phyloP scores from a whole-genome alignment of 1,140 invertebrate genomes.

The Stegodyphus dumicola region DNA sequence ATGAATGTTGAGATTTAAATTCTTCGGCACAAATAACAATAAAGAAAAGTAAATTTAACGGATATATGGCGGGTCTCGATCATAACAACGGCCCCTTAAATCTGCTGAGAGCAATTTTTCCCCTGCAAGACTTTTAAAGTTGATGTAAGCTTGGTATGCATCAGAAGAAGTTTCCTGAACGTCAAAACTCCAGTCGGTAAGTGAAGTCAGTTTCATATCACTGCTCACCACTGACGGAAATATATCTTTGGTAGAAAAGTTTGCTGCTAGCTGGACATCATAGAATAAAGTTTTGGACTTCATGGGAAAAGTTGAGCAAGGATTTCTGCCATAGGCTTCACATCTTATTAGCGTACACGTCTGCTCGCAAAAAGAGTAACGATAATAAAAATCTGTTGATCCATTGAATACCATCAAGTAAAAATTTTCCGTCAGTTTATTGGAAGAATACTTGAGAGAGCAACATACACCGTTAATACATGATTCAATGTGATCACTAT shows the following conservation, averaged over 20 bases:
- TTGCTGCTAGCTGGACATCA: background rate
- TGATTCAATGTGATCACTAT: slow-evolving; percentile 1
- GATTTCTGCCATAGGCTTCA: background rate
- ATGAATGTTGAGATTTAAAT: too few species aligned
- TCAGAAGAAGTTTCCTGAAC: background rate
- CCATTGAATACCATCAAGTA: slow-evolving; percentile 44
- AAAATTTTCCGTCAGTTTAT: background rate
- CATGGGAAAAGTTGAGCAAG: slow-evolving; percentile 18
- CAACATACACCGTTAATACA: slow-evolving; percentile 63
- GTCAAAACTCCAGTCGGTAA: background rate
- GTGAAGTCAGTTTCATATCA: slow-evolving; percentile 2
- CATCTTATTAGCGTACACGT: slow-evolving; percentile 53
- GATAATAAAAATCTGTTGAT: background rate
- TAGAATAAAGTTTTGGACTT: slow-evolving; percentile 17
- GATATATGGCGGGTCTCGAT: slow-evolving; percentile 37
- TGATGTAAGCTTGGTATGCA: background rate
- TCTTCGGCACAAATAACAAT: too few species aligned
- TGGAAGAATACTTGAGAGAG: slow-evolving; percentile 30
- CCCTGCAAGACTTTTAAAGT: slow-evolving; percentile 9
- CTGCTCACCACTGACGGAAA: slow-evolving; percentile 14
- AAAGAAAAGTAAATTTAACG: background rate
- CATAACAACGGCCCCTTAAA: slow-evolving; percentile 28
- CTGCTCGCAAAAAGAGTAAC: slow-evolving; percentile 57
- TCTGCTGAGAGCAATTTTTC: background rate
- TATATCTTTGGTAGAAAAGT: slow-evolving; percentile 17